Base-by-base conservation (phyloP, 1,140 invertebrate genomes). In the Caenorhabditis inopinata region DNA sequence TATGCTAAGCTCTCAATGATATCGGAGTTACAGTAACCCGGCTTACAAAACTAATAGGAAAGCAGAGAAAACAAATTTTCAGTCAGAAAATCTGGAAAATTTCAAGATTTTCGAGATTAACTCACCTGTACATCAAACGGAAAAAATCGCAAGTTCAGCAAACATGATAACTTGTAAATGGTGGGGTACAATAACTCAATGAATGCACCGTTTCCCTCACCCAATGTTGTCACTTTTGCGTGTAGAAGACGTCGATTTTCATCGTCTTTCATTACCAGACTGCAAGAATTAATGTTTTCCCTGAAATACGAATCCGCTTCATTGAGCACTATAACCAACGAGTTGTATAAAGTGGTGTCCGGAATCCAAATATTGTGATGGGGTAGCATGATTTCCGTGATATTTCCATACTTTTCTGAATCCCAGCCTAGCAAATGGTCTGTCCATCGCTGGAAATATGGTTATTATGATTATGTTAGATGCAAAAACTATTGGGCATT, bases 121-220 rank as follows among this genome's bases (percentile, higher is more conserved):
- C 18, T 12, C 21, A 83, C 80, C 79, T 85, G 85, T 14, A 76
- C 35, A 76, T 85, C 85, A 78, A 85, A 85, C n/a, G 85, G 85
- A 45, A 85, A 85, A 74, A 85, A 84, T 23, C 79, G 35, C 12
- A 85, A 73, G 62, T 85, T 80, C 38, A 85, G 49, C 9, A 76
- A 48, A 80, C 82, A 83, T 0, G 76, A 74, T 16, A 83, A 51
- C 45, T 83, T 83, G 78, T 83, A 83, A 38, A 83, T 83, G 1
- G 82, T 83, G n/a, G 82, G 82, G 38, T 83, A 83, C 14, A 83
- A 53, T 11, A 83, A 73, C 47, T 83, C 82, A 16, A 83, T 62
- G 11, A 78, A 73, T 16, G 82, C 79, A 14, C 53, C 79, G 11
- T 76, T 48, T 16, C 53, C 42, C 7, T 82, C 74, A 0, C 68